phyloP scores from a whole-genome alignment of 2,888 invertebrate genomes.

The Epistrophella euchroma region DNA sequence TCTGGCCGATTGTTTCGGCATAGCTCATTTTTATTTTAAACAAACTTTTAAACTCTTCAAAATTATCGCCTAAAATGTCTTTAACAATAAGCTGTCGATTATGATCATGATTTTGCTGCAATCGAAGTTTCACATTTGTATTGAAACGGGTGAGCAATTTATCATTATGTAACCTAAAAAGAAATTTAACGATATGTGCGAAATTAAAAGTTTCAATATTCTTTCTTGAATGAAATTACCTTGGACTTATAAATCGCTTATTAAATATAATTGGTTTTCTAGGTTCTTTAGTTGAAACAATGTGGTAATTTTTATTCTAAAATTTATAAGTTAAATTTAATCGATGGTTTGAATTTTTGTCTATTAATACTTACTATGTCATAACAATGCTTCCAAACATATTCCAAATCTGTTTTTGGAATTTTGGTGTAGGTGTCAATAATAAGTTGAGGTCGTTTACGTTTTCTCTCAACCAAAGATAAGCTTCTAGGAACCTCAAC shows the following conservation, averaged over 20 bases:
- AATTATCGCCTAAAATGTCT: slow-evolving; percentile 46
- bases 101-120: slow-evolving; percentile 32
- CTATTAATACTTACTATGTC: background rate
- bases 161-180: slow-evolving; percentile 42
- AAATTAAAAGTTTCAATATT: background rate
- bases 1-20: background rate
- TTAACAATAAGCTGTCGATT: slow-evolving; percentile 45
- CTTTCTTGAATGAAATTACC: slow-evolving; percentile 11
- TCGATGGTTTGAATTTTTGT: background rate
- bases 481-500: background rate
- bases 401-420: background rate
- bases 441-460: background rate
- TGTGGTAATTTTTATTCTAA: background rate
- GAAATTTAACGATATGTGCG: background rate
- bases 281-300: background rate
- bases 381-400: slow-evolving; percentile 11
- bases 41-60: slow-evolving; percentile 5
- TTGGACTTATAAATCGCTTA: background rate
- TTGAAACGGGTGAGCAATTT: slow-evolving; percentile 49
- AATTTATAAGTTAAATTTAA: background rate
- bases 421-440: background rate
- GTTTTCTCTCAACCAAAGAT: background rate
- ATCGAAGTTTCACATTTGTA: slow-evolving; percentile 33
- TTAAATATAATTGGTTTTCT: slow-evolving; percentile 8
- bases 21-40: background rate